Evolutionary conservation across 2,888 invertebrate genomes (phyloP).

Genomic region (Diaphora mendica): DNA sequence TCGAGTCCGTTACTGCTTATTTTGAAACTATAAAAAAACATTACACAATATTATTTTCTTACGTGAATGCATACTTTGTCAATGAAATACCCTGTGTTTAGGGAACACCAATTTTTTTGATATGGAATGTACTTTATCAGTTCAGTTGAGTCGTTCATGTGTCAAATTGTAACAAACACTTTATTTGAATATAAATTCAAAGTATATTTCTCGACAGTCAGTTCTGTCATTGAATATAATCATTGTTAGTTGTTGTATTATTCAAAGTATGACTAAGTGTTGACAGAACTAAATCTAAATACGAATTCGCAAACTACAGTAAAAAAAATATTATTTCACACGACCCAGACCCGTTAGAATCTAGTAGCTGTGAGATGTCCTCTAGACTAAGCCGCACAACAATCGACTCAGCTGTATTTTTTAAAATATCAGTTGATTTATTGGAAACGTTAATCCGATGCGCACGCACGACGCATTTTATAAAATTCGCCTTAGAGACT

Average conservation of each 20-base stretch:
- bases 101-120: background rate
- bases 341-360: constrained; percentile 29
- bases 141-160: background rate
- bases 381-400: constrained; percentile 39
- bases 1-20: too few relatives aligned
- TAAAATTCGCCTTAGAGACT: background rate
- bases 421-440: constrained; percentile 31
- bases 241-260: background rate
- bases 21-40: too few relatives aligned
- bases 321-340: constrained; percentile 24
- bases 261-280: background rate
- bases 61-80: background rate
- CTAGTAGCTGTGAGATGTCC: constrained; percentile 28
- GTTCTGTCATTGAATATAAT: background rate
- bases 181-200: background rate
- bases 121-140: background rate
- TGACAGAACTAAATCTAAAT: background rate
- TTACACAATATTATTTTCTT: too few relatives aligned
- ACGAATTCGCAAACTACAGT: background rate
- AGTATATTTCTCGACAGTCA: background rate
- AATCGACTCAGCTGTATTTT: constrained; percentile 24
- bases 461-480: constrained; percentile 5
- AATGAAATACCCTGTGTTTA: background rate
- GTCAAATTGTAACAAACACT: background rate
- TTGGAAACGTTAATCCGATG: background rate